Base-by-base conservation (phyloP, 1,140 invertebrate species). In the Apis laboriosa region DNA sequence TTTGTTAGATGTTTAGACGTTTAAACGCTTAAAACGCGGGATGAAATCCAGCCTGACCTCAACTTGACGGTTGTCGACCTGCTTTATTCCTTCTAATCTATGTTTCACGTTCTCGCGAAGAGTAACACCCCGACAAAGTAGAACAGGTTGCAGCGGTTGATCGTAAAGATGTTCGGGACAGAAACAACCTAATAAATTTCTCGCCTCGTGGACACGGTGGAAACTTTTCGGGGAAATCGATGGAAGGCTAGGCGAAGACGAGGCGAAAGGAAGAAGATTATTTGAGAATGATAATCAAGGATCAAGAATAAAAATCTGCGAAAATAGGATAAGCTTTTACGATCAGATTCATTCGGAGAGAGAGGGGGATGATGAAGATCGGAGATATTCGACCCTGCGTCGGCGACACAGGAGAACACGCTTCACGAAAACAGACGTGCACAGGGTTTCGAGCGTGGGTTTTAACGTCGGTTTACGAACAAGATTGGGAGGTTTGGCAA, bases 401-500 rank as follows among this genome's bases (percentile, higher is more conserved):
- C 43, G 28, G 21, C 53, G 53, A 43, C 34, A 13, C 51, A 34
- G 55, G 55, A 77, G 49, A 64, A 83, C 66, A 43, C 34, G 34
- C 67, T 73, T 63, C 67, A 3, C 21, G 61, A 73, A 70, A 78
- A 80, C 34, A 67, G 49, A 43, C 24, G 75, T 13, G 19, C n/a
- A 28, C 19, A 55, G 21, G 19, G 66, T 51, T 79, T 78, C 64
- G 77, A 76, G 71, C 72, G 90, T 28, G 2, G 91, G 88, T 90
- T 92, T 91, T 91, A 91, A 90, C 89, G 87, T 86, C 70, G 83
- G 82, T 80, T 80, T 73, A 86, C 87, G 88, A 91, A 90, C 84
- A 89, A 90, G 89, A 91, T 89, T 88, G 84, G 71, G 81, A 67
- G 53, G 73, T 53, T 43, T 43, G 34, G 84, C 63, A 64, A 53